Evolutionary conservation across 2,113 vertebrate genomes (phyloP).

Genomic region (Aix galericulata): DNA sequence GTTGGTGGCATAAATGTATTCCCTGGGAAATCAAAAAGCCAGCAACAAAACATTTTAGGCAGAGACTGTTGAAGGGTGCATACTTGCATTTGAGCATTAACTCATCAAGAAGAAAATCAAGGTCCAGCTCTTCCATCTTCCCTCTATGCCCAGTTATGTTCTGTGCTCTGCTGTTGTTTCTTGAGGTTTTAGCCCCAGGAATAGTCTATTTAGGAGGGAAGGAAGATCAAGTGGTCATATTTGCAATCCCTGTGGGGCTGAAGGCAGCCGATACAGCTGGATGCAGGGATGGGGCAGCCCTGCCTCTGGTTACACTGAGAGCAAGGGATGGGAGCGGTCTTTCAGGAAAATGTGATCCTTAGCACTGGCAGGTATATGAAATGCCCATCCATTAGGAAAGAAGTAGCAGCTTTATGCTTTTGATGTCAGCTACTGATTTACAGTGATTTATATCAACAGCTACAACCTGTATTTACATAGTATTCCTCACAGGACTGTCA

Average conservation of each 20-base stretch:
- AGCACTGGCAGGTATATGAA: neutral
- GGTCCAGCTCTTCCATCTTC: neutral
- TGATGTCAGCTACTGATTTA: constrained; percentile 58
- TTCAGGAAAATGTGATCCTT: neutral
- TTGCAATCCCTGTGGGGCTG: neutral
- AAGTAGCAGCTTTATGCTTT: constrained; percentile 29
- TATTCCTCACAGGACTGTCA: constrained; percentile 36
- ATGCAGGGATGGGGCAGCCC: neutral
- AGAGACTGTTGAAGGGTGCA: neutral
- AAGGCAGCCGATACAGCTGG: neutral
- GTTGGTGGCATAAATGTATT: neutral
- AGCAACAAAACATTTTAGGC: neutral
- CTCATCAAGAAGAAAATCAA: neutral
- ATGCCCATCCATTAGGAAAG: constrained; percentile 10
- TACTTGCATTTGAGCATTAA: neutral
- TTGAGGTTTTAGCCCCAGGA: neutral
- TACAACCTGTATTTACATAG: constrained; percentile 44
- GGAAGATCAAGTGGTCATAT: neutral
- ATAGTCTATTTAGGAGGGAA: neutral
- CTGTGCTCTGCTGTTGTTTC: neutral
- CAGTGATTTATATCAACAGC: constrained; percentile 36
- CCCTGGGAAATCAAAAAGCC: neutral
- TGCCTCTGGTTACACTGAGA: neutral
- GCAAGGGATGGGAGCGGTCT: neutral
- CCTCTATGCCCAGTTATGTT: neutral